These are phyloP conservation scores for Babyrousa celebensis DNA, from an alignment of 2,797 vertebrate species.

Conservation along the genomic window DNA sequence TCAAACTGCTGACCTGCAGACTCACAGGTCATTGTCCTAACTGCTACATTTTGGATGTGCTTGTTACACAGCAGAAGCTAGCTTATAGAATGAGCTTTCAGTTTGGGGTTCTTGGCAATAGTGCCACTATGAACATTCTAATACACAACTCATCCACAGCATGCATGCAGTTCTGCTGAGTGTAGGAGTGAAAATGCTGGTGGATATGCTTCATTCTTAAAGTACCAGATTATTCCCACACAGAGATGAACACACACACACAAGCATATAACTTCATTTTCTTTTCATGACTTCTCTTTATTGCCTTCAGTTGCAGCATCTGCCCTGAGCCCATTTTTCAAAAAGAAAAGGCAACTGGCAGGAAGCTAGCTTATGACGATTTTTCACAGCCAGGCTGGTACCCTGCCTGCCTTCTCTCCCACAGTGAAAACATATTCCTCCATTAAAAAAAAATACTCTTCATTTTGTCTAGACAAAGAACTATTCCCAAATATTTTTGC, in stretches of 20 bases:
- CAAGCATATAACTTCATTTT: conserved; percentile 12
- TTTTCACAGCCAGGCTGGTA: conserved; percentile 37
- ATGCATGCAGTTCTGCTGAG: neutral
- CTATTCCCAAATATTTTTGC: conserved; percentile 65
- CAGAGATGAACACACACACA: neutral
- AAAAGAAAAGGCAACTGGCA: conserved; percentile 37
- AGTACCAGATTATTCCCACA: conserved; percentile 41
- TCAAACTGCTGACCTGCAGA: conserved; percentile 39
- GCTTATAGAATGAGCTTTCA: neutral
- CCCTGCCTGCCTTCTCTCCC: conserved; percentile 5
- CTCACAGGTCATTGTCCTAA: neutral
- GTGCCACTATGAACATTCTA: conserved; percentile 5
- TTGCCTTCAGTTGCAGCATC: conserved; percentile 61
- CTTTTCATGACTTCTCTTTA: conserved; percentile 71
- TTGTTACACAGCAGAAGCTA: conserved; percentile 35
- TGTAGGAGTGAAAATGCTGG: conserved; percentile 35
- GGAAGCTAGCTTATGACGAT: conserved; percentile 38
- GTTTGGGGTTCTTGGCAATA: neutral
- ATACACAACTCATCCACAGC: neutral
- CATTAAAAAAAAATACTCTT: conserved; percentile 41
- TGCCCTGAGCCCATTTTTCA: conserved; percentile 41
- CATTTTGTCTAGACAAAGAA: conserved; percentile 69
- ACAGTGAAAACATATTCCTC: conserved; percentile 58
- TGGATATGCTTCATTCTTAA: conserved; percentile 38
- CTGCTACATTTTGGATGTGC: conserved; percentile 19